Conservation (phyloP, 2,113 vertebrate species). For the Centropus unirufus region DNA sequence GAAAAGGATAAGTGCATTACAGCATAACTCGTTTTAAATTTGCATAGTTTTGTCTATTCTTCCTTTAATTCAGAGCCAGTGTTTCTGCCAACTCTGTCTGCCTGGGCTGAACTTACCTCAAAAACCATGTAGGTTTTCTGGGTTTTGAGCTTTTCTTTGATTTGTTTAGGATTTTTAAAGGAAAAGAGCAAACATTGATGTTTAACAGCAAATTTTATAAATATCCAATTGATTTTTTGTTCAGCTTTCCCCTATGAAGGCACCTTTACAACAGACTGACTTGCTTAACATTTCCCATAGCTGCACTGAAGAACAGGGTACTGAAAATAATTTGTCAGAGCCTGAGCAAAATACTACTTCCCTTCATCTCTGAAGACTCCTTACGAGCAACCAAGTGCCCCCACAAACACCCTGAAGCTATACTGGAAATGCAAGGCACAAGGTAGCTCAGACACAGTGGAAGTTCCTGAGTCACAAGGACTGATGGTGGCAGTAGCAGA, state of each 20-base stretch:
- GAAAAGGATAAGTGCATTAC: background rate
- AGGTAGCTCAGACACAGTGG: background rate
- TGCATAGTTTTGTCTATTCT: background rate
- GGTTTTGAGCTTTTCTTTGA: background rate
- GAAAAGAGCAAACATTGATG: background rate
- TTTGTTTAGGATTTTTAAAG: background rate
- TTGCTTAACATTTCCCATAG: background rate
- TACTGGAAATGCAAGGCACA: background rate
- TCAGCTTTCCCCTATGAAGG: background rate
- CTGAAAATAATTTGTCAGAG: background rate
- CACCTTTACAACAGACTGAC: background rate
- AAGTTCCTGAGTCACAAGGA: background rate
- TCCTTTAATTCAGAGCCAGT: background rate
- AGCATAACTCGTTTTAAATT: background rate
- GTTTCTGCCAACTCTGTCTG: background rate
- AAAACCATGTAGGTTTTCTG: background rate
- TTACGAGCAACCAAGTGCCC: background rate
- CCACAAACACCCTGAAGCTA: background rate
- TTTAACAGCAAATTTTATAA: background rate
- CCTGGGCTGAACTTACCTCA: background rate
- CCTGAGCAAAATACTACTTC: background rate
- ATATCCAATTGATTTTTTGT: background rate
- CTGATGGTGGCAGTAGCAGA: constrained; percentile 43
- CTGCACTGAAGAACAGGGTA: background rate
- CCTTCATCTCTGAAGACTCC: background rate